Evolutionary conservation across 2,888 invertebrate species (phyloP), one percentile per base, ranked within the genome.

Genomic region (Sinhomidia bicolor): DNA sequence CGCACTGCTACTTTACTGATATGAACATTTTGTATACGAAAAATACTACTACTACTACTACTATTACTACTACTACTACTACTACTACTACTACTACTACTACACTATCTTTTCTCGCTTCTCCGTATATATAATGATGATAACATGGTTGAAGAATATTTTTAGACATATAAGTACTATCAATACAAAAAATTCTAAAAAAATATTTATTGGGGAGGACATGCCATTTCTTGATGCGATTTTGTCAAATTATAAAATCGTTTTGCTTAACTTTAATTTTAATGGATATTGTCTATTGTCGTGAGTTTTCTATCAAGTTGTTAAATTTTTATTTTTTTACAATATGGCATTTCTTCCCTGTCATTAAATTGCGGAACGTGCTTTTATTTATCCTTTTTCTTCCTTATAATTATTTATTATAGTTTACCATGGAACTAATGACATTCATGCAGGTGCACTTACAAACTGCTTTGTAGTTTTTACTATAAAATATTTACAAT

Each of bases 351-450:
- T 29, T 54, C 78, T 54, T 78, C 78, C 78, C 54, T 78, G 10
- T 3, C 29, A 54, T 51, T 12, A 36, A 41, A 41, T 44, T 71
- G 47, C 71, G n/a, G 29, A 71, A 83, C 47, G 47, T 71, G 88
- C 88, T 88, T 87, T 79, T 83, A 88, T 88, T 88, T 88, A 88
- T 87, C 88, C 88, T 88, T 88, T 71, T 76, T 84, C 85, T 85
- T 88, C 88, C 88, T 88, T 83, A 83, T 83, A 83, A 78, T 83
- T 88, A 81, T 85, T 85, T 83, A 32, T 84, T 84, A 88, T 88
- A 88, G 88, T 88, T 88, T 88, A 88, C 88, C 88, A 88, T 88
- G 88, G 88, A 88, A 88, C 88, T 88, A 88, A 88, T 88, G 88
- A 88, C 88, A 88, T 88, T 88, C 88, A 88, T 83, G 88, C 88